These are phyloP conservation scores for Aselliscus stoliczkanus DNA, from an alignment of 2,797 vertebrate genomes.

Conservation along the genomic window DNA sequence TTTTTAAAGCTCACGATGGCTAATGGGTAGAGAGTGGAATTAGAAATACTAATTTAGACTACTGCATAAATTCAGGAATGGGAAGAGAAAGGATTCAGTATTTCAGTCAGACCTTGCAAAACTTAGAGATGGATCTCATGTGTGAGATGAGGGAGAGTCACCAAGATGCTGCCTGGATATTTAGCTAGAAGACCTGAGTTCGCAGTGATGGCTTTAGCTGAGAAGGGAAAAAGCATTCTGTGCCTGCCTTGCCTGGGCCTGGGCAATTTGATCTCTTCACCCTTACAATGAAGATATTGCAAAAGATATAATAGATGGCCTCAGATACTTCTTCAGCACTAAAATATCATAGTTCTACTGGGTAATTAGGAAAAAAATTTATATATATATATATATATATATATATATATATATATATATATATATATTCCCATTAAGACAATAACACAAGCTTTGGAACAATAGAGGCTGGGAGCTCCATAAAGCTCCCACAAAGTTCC, in stretches of 20 bases:
- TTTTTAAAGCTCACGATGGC: background rate
- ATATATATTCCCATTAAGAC: background rate
- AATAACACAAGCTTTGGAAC: background rate
- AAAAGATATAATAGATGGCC: background rate
- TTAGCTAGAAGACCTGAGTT: background rate
- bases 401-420: too few relatives aligned
- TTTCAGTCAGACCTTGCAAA: background rate
- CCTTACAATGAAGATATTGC: background rate
- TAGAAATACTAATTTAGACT: background rate
- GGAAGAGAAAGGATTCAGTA: background rate
- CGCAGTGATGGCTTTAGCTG: background rate
- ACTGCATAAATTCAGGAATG: background rate
- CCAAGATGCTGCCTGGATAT: background rate
- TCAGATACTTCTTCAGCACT: background rate
- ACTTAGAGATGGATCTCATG: background rate
- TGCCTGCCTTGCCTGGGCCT: background rate
- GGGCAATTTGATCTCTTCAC: background rate
- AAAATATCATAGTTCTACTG: background rate
- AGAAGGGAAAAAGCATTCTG: background rate
- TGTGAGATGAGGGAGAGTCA: background rate
- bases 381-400: too few relatives aligned
- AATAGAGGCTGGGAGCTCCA: background rate
- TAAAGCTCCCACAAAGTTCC: background rate
- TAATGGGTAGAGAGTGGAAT: background rate
- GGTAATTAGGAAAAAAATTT: background rate